Conservation (phyloP, 92 coral and sea anemone species). For the Montipora capitata region DNA sequence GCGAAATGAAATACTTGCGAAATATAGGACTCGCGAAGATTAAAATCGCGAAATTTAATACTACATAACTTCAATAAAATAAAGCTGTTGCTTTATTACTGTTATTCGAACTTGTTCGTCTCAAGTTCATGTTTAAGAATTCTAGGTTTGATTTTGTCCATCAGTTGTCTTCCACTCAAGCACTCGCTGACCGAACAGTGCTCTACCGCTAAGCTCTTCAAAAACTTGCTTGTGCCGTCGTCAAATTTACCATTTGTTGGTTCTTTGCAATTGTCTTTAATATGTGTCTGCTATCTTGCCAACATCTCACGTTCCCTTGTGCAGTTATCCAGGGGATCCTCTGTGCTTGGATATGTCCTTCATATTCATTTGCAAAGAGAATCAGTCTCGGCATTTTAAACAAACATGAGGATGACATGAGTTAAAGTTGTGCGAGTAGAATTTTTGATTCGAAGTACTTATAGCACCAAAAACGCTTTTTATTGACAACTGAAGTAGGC, state of each 20-base stretch:
- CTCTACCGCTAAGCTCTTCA: conserved; percentile 29
- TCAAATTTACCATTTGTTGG: conserved; percentile 43
- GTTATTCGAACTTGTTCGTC: too few species aligned
- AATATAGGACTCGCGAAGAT: conserved; percentile 17
- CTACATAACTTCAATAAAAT: conserved; percentile 7
- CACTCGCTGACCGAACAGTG: conserved; percentile 43
- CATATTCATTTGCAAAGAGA: too few species aligned
- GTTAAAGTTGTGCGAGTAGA: too few species aligned
- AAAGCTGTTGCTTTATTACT: too few species aligned
- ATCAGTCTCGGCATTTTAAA: too few species aligned
- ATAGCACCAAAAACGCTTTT: too few species aligned
- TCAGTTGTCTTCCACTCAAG: conserved; percentile 42
- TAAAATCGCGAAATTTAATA: conserved; percentile 36
- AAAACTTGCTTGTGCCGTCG: conserved; percentile 33
- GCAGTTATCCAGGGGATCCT: conserved; percentile 38
- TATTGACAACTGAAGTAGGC: too few species aligned
- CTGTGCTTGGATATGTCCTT: conserved; percentile 19
- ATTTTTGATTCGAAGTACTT: too few species aligned
- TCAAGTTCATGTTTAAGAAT: too few species aligned
- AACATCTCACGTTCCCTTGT: conserved; percentile 45
- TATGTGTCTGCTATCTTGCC: conserved; percentile 20
- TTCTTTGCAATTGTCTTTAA: conserved; percentile 44
- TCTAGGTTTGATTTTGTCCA: conserved; percentile 12
- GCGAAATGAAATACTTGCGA: conserved; percentile 1
- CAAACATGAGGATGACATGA: too few species aligned